These are phyloP conservation scores for Venturia canescens DNA, from an alignment of 1,140 invertebrate species.

Conservation along the genomic window DNA sequence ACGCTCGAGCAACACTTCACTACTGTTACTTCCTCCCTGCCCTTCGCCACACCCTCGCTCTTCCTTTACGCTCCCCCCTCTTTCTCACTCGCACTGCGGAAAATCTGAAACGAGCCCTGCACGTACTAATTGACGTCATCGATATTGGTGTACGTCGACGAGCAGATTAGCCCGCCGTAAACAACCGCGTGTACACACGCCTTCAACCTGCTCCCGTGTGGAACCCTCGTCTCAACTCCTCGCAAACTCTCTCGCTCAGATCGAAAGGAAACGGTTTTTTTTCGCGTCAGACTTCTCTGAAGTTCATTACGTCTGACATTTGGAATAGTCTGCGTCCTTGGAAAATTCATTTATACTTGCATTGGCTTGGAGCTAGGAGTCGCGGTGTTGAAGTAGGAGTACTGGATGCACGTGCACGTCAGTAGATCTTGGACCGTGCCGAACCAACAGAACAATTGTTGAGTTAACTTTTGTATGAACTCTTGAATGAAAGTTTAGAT, in stretches of 20 bases:
- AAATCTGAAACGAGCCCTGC: constrained; percentile 53
- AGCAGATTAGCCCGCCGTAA: constrained; percentile 76
- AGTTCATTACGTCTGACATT: too few relatives aligned
- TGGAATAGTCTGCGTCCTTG: too few relatives aligned
- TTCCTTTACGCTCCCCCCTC: background rate
- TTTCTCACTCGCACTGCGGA: constrained; percentile 4
- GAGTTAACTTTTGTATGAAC: too few relatives aligned
- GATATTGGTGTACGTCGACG: constrained; percentile 77
- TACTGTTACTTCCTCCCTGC: constrained; percentile 1
- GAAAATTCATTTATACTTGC: too few relatives aligned
- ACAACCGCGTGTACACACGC: constrained; percentile 66
- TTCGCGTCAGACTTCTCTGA: background rate
- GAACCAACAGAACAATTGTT: too few relatives aligned
- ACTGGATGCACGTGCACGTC: too few relatives aligned
- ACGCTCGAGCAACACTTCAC: background rate
- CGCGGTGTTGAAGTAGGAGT: too few relatives aligned
- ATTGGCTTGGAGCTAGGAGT: too few relatives aligned
- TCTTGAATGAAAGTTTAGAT: too few relatives aligned
- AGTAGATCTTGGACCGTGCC: too few relatives aligned
- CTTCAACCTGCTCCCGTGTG: constrained; percentile 52
- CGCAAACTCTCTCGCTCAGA: background rate
- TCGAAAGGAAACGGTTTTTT: background rate
- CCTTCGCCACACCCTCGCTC: background rate
- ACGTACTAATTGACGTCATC: constrained; percentile 78
- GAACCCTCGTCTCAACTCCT: constrained; percentile 29